Conservation (phyloP, 2,113 vertebrate species). For the Esox niger region DNA sequence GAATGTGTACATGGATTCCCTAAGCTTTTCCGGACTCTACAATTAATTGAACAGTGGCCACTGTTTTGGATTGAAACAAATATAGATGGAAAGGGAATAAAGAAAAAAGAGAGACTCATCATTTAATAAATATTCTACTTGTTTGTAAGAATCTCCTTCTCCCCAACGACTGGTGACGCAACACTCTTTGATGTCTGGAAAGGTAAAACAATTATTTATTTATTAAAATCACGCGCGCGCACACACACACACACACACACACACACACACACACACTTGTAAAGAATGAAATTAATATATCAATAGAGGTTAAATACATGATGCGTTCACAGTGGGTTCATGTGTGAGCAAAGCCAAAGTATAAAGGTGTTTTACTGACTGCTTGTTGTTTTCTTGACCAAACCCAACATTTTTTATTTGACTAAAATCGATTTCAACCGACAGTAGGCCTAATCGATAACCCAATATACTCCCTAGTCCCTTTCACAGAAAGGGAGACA, state of each 20-base stretch:
- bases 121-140: slow-evolving; percentile 29
- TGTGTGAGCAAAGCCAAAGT: background rate
- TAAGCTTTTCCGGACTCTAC: slow-evolving; percentile 15
- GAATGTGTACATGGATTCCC: slow-evolving; percentile 26
- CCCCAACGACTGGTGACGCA: slow-evolving; percentile 15
- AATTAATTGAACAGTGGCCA: slow-evolving; percentile 33
- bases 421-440: background rate
- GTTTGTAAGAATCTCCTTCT: slow-evolving; percentile 49
- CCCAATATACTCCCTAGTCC: background rate
- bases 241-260: too few species aligned
- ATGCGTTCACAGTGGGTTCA: too few species aligned
- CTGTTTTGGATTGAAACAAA: slow-evolving; percentile 29
- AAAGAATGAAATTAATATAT: background rate
- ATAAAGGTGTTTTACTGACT: background rate
- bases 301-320: too few species aligned
- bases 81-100: slow-evolving; percentile 16
- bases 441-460: background rate
- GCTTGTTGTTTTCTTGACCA: background rate
- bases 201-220: slow-evolving; percentile 58
- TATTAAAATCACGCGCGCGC: too few species aligned
- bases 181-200: slow-evolving; percentile 73
- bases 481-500: background rate
- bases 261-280: background rate
- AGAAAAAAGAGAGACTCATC: slow-evolving; percentile 31
- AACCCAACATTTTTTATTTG: background rate